Conservation (phyloP, 1,140 invertebrate genomes). For the Drosophila pachea region DNA sequence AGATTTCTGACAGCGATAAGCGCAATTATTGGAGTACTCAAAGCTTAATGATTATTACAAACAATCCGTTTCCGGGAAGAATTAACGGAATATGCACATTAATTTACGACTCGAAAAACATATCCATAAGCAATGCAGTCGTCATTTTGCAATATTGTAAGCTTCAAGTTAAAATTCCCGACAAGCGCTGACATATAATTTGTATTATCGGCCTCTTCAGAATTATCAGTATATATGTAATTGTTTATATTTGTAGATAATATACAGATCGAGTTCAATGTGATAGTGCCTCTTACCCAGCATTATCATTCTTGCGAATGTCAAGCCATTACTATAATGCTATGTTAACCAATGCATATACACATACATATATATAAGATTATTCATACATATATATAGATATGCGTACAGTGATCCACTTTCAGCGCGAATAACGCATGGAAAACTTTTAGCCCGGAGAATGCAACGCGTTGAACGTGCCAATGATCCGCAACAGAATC, state of each 20-base stretch:
- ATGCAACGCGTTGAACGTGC: constrained; percentile 19
- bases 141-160: not conserved
- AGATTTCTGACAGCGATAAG: constrained; percentile 18
- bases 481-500: constrained; percentile 18
- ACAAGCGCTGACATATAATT: too few species aligned
- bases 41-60: constrained; percentile 20
- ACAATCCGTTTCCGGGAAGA: constrained; percentile 22
- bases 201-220: too few species aligned
- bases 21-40: constrained; percentile 22
- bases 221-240: too few species aligned
- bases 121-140: not conserved
- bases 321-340: constrained; percentile 35
- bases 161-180: not conserved
- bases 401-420: constrained; percentile 47
- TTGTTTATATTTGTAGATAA: too few species aligned
- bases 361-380: constrained; percentile 53
- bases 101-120: too few species aligned
- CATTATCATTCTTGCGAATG: constrained; percentile 55
- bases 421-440: constrained; percentile 32
- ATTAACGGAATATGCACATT: not conserved
- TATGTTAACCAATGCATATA: constrained; percentile 22
- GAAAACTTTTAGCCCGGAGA: constrained; percentile 22
- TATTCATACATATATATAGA: constrained; percentile 40
- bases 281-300: constrained; percentile 43
- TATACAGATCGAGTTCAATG: too few species aligned